phyloP scores from a whole-genome alignment of 2,888 invertebrate genomes.

The Drosophila greeni region DNA sequence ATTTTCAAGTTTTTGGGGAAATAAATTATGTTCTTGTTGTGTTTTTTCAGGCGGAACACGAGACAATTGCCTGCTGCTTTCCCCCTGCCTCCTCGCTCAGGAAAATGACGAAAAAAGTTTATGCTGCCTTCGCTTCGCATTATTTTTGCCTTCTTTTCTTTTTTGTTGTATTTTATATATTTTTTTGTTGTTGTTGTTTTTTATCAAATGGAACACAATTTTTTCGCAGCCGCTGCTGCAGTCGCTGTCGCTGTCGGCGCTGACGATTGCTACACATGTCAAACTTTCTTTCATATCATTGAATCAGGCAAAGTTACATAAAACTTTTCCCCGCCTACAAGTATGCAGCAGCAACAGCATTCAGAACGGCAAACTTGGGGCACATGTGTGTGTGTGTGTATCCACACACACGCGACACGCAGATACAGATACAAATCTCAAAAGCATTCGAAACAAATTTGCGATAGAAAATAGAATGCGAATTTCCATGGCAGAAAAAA shows the following conservation, averaged over 20 bases:
- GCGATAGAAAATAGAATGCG: slow-evolving; percentile 25
- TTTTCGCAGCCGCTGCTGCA: slow-evolving; percentile 25
- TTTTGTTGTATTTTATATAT: background rate
- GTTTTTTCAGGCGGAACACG: slow-evolving; percentile 58
- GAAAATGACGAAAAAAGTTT: slow-evolving; percentile 43
- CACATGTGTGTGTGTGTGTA: background rate
- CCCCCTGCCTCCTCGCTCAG: background rate
- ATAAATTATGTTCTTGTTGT: slow-evolving; percentile 54
- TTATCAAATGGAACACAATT: slow-evolving; percentile 31
- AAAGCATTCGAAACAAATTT: slow-evolving; percentile 43
- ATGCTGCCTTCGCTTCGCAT: slow-evolving; percentile 34
- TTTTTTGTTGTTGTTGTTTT: slow-evolving; percentile 1
- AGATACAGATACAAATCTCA: slow-evolving; percentile 41
- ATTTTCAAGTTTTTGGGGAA: slow-evolving; percentile 48
- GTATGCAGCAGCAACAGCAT: slow-evolving; percentile 38
- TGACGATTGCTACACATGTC: slow-evolving; percentile 46
- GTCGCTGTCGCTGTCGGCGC: slow-evolving; percentile 25
- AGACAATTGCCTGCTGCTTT: slow-evolving; percentile 53
- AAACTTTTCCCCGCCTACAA: slow-evolving; percentile 47
- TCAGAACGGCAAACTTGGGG: slow-evolving; percentile 26
- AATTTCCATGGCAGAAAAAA: slow-evolving; percentile 12
- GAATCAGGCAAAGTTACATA: slow-evolving; percentile 49
- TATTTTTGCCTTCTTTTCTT: slow-evolving; percentile 10
- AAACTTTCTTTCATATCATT: slow-evolving; percentile 53
- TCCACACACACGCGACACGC: slow-evolving; percentile 5